These are phyloP conservation scores for Erynnis tages DNA, from an alignment of 2,888 invertebrate genomes.

Conservation along the genomic window DNA sequence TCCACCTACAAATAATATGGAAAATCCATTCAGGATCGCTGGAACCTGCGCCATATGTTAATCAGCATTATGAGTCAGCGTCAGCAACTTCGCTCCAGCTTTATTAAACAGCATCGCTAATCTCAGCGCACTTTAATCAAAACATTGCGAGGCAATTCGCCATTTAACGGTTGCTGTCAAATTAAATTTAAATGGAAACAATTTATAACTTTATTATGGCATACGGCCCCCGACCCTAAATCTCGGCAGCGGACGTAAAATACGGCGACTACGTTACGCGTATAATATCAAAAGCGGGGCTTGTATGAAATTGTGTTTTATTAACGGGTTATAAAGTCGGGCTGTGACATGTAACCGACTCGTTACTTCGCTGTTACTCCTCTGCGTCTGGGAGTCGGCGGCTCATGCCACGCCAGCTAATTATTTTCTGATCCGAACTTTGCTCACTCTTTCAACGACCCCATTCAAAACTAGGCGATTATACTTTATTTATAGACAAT, in stretches of 20 bases:
- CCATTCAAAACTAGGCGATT: slow-evolving; percentile 9
- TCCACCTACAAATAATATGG: not conserved
- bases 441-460: slow-evolving; percentile 23
- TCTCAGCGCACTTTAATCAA: slow-evolving; percentile 64
- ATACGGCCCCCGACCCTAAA: slow-evolving; percentile 68
- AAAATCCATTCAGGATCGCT: not conserved
- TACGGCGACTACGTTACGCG: slow-evolving; percentile 61
- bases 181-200: slow-evolving; percentile 79
- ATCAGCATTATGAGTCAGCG: slow-evolving; percentile 11
- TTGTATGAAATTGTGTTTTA: slow-evolving; percentile 79
- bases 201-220: slow-evolving; percentile 77
- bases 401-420: slow-evolving; percentile 64
- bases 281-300: slow-evolving; percentile 57
- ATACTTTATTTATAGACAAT: slow-evolving; percentile 12
- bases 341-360: slow-evolving; percentile 69
- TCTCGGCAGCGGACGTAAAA: slow-evolving; percentile 72
- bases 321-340: slow-evolving; percentile 77
- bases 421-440: slow-evolving; percentile 67
- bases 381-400: slow-evolving; percentile 56
- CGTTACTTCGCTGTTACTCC: slow-evolving; percentile 50
- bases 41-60: slow-evolving; percentile 1
- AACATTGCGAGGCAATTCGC: slow-evolving; percentile 59
- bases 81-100: slow-evolving; percentile 29
- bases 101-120: slow-evolving; percentile 49
- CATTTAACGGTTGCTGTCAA: slow-evolving; percentile 72